These are phyloP conservation scores for Agriopis leucophaearia DNA, from an alignment of 2,888 invertebrate species.

Conservation along the genomic window DNA sequence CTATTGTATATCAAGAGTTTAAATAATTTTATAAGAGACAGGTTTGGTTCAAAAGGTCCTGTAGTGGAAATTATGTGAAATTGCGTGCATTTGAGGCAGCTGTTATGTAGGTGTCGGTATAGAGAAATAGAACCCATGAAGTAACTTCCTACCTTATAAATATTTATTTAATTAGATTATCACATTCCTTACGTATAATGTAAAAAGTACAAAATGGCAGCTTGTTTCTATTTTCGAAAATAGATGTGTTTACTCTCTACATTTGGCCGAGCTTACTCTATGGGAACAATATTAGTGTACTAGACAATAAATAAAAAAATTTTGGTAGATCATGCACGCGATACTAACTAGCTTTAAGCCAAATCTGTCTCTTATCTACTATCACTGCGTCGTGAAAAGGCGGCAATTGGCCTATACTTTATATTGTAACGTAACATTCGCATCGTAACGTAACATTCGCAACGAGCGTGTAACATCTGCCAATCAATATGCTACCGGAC, in stretches of 20 bases:
- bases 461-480: background rate
- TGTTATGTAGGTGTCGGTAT: constrained; percentile 69
- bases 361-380: constrained; percentile 57
- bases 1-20: constrained; percentile 23
- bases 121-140: constrained; percentile 62
- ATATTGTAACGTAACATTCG: background rate
- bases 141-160: constrained; percentile 50
- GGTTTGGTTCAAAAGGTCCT: constrained; percentile 43
- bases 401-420: background rate
- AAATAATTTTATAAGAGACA: constrained; percentile 43
- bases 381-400: background rate
- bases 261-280: constrained; percentile 82
- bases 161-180: constrained; percentile 58
- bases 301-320: constrained; percentile 45
- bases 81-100: constrained; percentile 77
- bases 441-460: background rate
- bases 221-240: constrained; percentile 65
- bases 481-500: no score
- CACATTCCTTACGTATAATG: constrained; percentile 58
- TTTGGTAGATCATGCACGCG: constrained; percentile 68
- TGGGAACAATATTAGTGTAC: constrained; percentile 82
- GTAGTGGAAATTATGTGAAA: constrained; percentile 15
- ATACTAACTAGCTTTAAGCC: constrained; percentile 47
- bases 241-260: constrained; percentile 54
- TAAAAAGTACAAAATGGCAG: constrained; percentile 76